These are phyloP conservation scores for Eupithecia insigniata DNA, from an alignment of 2,888 invertebrate genomes.

Conservation along the genomic window DNA sequence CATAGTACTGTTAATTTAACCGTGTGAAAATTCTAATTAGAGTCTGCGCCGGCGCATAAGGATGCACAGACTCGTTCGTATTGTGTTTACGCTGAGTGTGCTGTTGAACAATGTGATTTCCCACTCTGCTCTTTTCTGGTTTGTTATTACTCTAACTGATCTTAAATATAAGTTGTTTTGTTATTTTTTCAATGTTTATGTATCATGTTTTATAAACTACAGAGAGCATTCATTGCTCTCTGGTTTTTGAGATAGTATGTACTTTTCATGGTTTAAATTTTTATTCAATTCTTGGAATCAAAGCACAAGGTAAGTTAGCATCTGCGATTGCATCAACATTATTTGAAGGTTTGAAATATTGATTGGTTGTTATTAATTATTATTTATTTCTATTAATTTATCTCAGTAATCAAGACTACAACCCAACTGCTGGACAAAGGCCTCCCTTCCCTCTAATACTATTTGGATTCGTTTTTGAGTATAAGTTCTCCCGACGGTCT, in stretches of 20 bases:
- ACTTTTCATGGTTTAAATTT: neutral
- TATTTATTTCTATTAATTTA: neutral
- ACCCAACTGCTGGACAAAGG: neutral
- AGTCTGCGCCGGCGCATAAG: slow-evolving; percentile 41
- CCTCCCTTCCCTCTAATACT: neutral
- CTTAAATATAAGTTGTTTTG: neutral
- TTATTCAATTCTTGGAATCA: neutral
- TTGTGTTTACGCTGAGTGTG: neutral
- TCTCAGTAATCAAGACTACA: neutral
- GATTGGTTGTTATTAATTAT: neutral
- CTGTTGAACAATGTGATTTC: slow-evolving; percentile 5
- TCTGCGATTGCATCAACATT: neutral
- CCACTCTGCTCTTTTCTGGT: neutral
- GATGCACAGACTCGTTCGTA: slow-evolving; percentile 37
- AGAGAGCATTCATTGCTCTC: neutral
- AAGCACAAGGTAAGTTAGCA: neutral
- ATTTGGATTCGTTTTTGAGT: neutral
- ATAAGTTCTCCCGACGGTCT: neutral
- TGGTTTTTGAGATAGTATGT: neutral
- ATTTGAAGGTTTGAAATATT: neutral
- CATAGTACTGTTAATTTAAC: slow-evolving; percentile 49
- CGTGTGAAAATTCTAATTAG: slow-evolving; percentile 70
- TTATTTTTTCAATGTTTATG: neutral
- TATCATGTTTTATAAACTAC: neutral
- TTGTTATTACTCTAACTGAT: neutral